A percentile compares a stretch with the other conserved stretches of the same genome.
These are phyloP conservation scores for Empis stercorea DNA, from an alignment of 2,888 invertebrate genomes.

Conservation along the genomic window DNA sequence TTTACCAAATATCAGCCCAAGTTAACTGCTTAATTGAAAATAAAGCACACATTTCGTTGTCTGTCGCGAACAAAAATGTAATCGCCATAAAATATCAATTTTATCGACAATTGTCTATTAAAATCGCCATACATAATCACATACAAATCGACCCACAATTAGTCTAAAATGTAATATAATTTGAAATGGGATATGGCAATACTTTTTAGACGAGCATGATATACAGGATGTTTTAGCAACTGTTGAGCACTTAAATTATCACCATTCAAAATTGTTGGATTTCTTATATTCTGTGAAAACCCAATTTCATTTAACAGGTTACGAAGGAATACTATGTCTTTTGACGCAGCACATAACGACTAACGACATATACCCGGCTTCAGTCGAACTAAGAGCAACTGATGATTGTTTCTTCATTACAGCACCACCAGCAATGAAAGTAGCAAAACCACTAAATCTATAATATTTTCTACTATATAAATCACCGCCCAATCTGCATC, in stretches of 20 bases:
- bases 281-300: not conserved
- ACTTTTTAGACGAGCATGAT: not conserved
- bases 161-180: no score
- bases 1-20: no score
- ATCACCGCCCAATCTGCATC: constrained; percentile 8
- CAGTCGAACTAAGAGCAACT: constrained; percentile 4
- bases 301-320: not conserved
- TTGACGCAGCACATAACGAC: constrained; percentile 6
- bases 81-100: no score
- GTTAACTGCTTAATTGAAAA: no score
- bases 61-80: no score
- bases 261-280: not conserved
- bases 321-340: constrained; percentile 7
- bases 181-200: no score
- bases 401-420: constrained; percentile 2
- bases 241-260: constrained; percentile 1
- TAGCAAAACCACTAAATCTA: not conserved
- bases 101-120: no score
- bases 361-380: constrained; percentile 6
- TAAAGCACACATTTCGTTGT: no score
- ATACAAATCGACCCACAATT: no score
- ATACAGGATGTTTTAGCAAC: not conserved
- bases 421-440: not conserved
- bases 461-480: constrained; percentile 2
- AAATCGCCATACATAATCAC: no score